Conservation (phyloP, 2,888 invertebrate genomes). For the Xiphydria camelus region DNA sequence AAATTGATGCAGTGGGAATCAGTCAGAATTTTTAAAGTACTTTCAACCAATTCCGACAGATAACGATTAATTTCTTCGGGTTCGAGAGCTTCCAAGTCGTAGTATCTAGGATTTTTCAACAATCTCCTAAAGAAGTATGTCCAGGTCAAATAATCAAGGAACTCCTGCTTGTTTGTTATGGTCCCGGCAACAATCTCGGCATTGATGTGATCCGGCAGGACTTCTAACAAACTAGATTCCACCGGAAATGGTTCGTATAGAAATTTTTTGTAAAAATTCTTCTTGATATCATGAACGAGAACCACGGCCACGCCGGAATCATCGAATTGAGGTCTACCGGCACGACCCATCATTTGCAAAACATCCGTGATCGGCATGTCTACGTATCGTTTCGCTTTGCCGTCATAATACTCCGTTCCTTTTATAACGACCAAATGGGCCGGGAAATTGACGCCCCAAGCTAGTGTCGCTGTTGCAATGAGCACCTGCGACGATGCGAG, state of each 20-base stretch:
- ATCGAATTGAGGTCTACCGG: conserved; percentile 97
- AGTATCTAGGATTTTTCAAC: conserved; percentile 90
- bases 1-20: conserved; percentile 79
- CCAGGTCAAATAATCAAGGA: conserved; percentile 97
- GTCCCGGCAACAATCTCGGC: conserved; percentile 97
- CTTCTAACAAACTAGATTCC: conserved; percentile 89
- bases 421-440: conserved; percentile 98
- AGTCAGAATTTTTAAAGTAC: conserved; percentile 72
- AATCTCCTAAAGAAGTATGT: conserved; percentile 96
- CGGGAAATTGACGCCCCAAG: conserved; percentile 99
- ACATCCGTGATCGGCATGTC: conserved; percentile 99
- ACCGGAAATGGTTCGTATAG: conserved; percentile 99
- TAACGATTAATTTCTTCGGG: conserved; percentile 72
- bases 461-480: conserved; percentile 95
- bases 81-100: conserved; percentile 76
- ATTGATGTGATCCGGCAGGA: conserved; percentile 94
- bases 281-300: conserved; percentile 93
- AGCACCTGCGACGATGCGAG: conserved; percentile 65
- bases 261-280: conserved; percentile 99
- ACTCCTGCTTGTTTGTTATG: conserved; percentile 87
- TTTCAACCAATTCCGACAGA: conserved; percentile 81
- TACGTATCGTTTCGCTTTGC: conserved; percentile 93
- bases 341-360: conserved; percentile 99
- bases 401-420: conserved; percentile 98
- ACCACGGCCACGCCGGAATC: conserved; percentile 87